A percentile compares a stretch with the other conserved stretches of the same genome.
These are phyloP conservation scores for Heliconius hewitsoni DNA, from an alignment of 1,140 invertebrate genomes.

Conservation along the genomic window DNA sequence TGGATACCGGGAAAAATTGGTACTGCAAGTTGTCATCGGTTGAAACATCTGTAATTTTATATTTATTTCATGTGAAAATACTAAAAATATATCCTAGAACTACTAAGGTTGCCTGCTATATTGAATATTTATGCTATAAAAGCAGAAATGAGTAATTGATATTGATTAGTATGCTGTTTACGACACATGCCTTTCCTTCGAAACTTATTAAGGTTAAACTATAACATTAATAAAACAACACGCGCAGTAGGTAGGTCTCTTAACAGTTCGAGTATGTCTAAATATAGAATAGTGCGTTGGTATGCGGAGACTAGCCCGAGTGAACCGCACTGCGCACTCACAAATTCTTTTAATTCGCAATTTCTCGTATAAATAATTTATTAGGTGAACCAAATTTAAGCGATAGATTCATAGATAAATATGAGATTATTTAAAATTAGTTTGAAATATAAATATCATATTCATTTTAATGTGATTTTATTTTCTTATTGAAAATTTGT, in stretches of 20 bases:
- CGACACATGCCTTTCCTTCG: slow-evolving; percentile 14
- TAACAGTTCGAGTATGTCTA: slow-evolving; percentile 49
- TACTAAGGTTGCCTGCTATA: not conserved
- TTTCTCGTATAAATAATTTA: slow-evolving; percentile 4
- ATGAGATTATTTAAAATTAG: not conserved
- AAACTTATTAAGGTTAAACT: slow-evolving; percentile 21
- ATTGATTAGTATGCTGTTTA: slow-evolving; percentile 20
- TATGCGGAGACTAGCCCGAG: slow-evolving; percentile 47
- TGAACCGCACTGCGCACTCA: slow-evolving; percentile 35
- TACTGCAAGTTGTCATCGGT: slow-evolving; percentile 92
- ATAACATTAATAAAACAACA: slow-evolving; percentile 18
- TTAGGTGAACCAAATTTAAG: not conserved
- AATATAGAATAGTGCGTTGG: slow-evolving; percentile 56
- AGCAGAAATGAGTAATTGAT: slow-evolving; percentile 14
- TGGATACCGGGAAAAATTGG: slow-evolving; percentile 87
- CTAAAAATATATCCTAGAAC: not conserved
- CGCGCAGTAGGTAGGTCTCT: slow-evolving; percentile 32
- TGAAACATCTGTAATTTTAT: slow-evolving; percentile 83
- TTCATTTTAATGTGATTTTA: no score
- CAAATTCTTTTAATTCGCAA: slow-evolving; percentile 29
- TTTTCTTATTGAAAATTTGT: no score
- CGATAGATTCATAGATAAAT: not conserved
- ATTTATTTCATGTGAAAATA: not conserved
- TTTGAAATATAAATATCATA: not conserved
- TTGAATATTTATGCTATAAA: not conserved